These are phyloP conservation scores for Polydrusus cervinus DNA, from an alignment of 2,888 invertebrate species.

Conservation along the genomic window DNA sequence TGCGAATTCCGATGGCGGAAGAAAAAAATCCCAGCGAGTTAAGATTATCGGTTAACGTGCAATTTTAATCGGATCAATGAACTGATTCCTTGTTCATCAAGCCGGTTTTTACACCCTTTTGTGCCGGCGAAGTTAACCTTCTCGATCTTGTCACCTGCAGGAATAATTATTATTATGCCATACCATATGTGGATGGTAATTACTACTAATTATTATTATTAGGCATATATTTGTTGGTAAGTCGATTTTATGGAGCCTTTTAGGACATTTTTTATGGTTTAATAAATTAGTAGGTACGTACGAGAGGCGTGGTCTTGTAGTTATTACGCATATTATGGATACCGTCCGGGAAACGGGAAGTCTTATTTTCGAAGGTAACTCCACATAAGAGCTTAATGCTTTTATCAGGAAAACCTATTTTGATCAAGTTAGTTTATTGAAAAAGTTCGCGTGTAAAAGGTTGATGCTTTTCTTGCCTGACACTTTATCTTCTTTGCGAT, in stretches of 20 bases:
- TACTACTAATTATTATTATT: no score
- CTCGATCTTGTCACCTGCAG: conserved; percentile 8
- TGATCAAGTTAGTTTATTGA: no score
- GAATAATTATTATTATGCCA: conserved; percentile 3
- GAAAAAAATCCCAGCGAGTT: conserved; percentile 6
- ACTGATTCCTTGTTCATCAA: not conserved
- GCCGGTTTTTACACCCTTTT: conserved; percentile 14
- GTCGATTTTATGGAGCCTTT: not conserved
- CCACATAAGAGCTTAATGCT: no score
- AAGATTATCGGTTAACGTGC: not conserved
- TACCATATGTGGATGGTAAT: not conserved
- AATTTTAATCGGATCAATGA: conserved; percentile 21
- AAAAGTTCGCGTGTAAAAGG: no score
- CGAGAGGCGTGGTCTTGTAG: not conserved
- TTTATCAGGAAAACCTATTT: no score
- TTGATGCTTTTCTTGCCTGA: no score
- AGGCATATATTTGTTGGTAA: not conserved
- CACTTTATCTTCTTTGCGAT: no score
- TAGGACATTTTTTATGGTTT: not conserved
- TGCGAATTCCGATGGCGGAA: conserved; percentile 14
- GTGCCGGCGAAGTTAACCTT: not conserved
- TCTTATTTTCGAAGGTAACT: no score
- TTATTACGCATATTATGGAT: not conserved
- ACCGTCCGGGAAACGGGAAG: no score
- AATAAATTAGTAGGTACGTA: not conserved